A percentile compares a stretch with the other conserved stretches of the same genome.
Evolutionary conservation across 2,113 vertebrate genomes (phyloP).

Genomic region (Brachyistius frenatus): DNA sequence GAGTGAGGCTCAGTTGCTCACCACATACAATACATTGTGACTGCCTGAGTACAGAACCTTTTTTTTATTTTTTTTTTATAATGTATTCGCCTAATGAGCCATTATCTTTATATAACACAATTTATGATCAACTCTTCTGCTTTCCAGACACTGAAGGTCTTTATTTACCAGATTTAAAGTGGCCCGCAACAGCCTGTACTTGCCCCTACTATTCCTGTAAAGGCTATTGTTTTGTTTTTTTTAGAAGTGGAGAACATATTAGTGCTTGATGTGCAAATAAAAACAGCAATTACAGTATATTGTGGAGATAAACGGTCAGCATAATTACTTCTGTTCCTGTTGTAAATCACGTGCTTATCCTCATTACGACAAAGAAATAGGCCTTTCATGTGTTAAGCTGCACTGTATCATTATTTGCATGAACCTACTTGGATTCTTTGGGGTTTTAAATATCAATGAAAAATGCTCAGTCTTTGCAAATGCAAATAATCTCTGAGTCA

Average conservation of each 20-base stretch:
- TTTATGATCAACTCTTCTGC: constrained; percentile 41
- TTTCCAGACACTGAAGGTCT: constrained; percentile 11
- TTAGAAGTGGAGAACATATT: constrained; percentile 21
- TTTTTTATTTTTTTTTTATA: background rate
- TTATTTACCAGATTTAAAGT: constrained; percentile 42
- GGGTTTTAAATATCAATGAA: constrained; percentile 41
- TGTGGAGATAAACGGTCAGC: constrained; percentile 53
- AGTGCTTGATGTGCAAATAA: constrained; percentile 68
- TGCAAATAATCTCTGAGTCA: constrained; percentile 38
- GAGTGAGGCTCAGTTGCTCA: constrained; percentile 26
- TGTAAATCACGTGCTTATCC: constrained; percentile 51
- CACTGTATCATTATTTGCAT: constrained; percentile 34
- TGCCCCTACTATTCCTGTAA: constrained; percentile 1
- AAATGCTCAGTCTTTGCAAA: constrained; percentile 9
- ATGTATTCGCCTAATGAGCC: constrained; percentile 1
- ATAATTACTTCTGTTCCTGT: constrained; percentile 53
- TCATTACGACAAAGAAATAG: constrained; percentile 44
- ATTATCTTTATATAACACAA: constrained; percentile 8
- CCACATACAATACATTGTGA: constrained; percentile 1
- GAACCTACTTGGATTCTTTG: constrained; percentile 23
- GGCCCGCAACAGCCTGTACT: constrained; percentile 3
- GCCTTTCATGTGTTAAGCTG: constrained; percentile 31
- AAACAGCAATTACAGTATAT: constrained; percentile 60
- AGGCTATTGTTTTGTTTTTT: constrained; percentile 24
- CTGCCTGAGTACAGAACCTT: background rate